These are phyloP conservation scores for Biston betularia DNA, from an alignment of 2,888 invertebrate genomes.

Conservation along the genomic window DNA sequence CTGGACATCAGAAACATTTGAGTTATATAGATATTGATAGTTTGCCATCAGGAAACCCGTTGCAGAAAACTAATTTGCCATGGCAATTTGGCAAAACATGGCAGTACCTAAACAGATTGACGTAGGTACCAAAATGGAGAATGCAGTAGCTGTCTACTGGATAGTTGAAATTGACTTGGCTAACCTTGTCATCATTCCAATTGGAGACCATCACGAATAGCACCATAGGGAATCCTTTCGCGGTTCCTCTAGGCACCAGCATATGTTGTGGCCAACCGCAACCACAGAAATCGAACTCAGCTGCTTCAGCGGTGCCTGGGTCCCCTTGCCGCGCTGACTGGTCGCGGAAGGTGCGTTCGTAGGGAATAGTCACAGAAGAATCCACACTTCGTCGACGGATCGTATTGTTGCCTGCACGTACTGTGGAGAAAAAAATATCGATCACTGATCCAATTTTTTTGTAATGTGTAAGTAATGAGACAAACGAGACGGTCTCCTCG, in stretches of 20 bases:
- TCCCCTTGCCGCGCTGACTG: constrained; percentile 87
- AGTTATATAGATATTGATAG: no score
- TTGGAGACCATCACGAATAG: constrained; percentile 93
- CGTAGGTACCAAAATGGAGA: background rate
- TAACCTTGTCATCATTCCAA: constrained; percentile 85
- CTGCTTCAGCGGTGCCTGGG: constrained; percentile 74
- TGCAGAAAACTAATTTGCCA: no score
- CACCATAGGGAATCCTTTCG: constrained; percentile 88
- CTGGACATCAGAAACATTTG: constrained; percentile 53
- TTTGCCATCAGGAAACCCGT: no score
- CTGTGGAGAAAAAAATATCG: constrained; percentile 69
- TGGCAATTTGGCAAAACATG: no score
- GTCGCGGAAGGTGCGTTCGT: constrained; percentile 92
- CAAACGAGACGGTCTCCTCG: no score
- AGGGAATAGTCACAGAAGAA: constrained; percentile 94
- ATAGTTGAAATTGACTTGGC: no score
- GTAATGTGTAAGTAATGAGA: no score
- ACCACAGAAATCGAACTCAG: constrained; percentile 92
- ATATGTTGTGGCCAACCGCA: constrained; percentile 96
- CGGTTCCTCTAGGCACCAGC: constrained; percentile 90
- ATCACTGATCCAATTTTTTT: no score
- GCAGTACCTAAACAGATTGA: background rate
- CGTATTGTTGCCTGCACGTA: constrained; percentile 89
- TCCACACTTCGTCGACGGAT: constrained; percentile 88
- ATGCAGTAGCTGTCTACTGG: no score